Evolutionary conservation across 2,797 vertebrate genomes (phyloP).

Genomic region (Chiroxiphia lanceolata): DNA sequence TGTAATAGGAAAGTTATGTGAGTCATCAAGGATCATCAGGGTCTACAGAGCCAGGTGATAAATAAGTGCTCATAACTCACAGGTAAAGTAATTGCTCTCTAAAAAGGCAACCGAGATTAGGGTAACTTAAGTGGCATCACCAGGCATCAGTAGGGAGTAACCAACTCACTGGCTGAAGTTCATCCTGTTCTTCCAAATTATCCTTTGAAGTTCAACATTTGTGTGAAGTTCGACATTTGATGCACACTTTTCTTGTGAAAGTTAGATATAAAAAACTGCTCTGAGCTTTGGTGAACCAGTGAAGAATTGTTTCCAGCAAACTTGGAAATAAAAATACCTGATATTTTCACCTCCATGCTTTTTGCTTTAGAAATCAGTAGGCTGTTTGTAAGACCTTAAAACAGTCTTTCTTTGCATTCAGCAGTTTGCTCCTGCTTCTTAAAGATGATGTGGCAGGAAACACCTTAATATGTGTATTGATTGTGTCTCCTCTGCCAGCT

Average conservation of each 20-base stretch:
- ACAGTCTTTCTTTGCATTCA: not conserved
- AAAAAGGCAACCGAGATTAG: not conserved
- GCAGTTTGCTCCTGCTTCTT: not conserved
- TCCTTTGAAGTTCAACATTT: not conserved
- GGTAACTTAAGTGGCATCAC: not conserved
- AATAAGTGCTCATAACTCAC: not conserved
- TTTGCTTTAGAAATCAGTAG: not conserved
- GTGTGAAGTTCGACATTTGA: not conserved
- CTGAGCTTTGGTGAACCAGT: not conserved
- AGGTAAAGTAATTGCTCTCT: not conserved
- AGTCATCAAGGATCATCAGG: not conserved
- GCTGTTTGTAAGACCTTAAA: not conserved
- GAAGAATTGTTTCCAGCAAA: not conserved
- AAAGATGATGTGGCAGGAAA: not conserved
- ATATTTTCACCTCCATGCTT: not conserved
- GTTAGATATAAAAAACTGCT: not conserved
- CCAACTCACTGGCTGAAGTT: not conserved
- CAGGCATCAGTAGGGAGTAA: not conserved
- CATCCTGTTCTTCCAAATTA: not conserved
- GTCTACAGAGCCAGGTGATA: not conserved
- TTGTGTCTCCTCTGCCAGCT: not conserved
- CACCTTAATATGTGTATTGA: not conserved
- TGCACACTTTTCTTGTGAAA: not conserved
- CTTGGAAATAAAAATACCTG: not conserved
- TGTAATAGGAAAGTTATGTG: not conserved